Percentiles rank a stretch among this genome's conserved stretches.
These are phyloP conservation scores for Troides oblongomaculatus DNA, from an alignment of 2,888 invertebrate species.

Conservation along the genomic window DNA sequence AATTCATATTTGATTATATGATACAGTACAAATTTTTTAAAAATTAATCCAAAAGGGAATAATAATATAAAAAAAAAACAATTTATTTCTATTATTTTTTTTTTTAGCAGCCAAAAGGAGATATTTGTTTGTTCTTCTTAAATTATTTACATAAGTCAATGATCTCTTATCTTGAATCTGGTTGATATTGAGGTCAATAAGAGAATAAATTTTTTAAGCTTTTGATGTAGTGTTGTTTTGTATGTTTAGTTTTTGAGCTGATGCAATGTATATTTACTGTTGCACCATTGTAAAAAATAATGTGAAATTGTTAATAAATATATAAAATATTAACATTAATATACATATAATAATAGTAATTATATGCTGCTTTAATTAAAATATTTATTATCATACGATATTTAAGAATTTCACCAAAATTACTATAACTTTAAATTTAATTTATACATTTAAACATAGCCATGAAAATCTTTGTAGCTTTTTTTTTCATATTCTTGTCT, in stretches of 20 bases:
- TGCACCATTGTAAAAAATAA: background rate
- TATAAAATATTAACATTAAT: background rate
- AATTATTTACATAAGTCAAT: constrained; percentile 18
- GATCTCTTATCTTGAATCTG: constrained; percentile 22
- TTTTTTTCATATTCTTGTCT: too few species aligned
- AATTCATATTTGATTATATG: too few species aligned
- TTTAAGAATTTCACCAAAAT: background rate
- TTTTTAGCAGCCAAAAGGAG: background rate
- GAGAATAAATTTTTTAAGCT: constrained; percentile 20
- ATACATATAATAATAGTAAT: background rate
- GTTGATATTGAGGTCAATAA: constrained; percentile 22
- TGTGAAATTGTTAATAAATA: background rate
- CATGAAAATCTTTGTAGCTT: too few species aligned
- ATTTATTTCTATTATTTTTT: background rate
- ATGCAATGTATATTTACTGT: constrained; percentile 1
- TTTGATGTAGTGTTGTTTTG: background rate
- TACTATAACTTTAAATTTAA: too few species aligned
- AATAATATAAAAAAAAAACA: background rate
- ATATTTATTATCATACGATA: too few species aligned
- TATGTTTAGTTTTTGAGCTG: background rate
- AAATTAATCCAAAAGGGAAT: too few species aligned
- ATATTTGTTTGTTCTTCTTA: background rate
- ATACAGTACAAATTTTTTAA: too few species aligned
- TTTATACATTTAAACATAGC: too few species aligned
- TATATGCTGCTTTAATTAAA: too few species aligned